Evolutionary conservation across 2,113 vertebrate genomes (phyloP).

Genomic region (Acinonyx jubatus): DNA sequence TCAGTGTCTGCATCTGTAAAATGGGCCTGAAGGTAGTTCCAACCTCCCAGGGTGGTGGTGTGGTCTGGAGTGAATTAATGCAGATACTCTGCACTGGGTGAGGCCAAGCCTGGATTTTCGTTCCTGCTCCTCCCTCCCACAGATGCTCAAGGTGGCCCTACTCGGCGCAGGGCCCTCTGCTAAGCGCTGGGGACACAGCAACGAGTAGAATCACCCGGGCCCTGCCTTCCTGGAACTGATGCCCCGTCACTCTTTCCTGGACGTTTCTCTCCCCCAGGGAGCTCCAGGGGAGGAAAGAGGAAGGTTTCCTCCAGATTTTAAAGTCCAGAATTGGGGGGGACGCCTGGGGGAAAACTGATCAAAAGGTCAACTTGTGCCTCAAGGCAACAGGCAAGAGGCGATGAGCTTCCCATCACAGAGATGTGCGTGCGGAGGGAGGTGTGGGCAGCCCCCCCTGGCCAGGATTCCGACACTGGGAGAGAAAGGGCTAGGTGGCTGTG

Average conservation of each 20-base stretch:
- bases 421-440: rapidly evolving
- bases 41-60: not conserved
- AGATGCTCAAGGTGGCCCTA: rapidly evolving
- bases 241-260: not conserved
- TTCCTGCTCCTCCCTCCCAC: too few relatives aligned
- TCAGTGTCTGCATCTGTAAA: not conserved
- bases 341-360: not conserved
- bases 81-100: not conserved
- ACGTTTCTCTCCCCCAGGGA: not conserved
- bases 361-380: not conserved
- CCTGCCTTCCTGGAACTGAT: not conserved
- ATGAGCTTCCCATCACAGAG: not conserved
- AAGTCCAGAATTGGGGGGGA: not conserved
- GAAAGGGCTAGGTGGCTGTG: rapidly evolving
- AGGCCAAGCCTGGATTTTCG: not conserved
- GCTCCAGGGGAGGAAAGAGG: too few relatives aligned
- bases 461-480: rapidly evolving
- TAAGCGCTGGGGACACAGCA: too few relatives aligned
- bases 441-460: rapidly evolving
- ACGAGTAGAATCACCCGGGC: rapidly evolving
- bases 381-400: not conserved
- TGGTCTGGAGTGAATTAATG: not conserved
- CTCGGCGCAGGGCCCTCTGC: rapidly evolving
- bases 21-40: not conserved
- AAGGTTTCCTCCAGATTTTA: not conserved